A percentile compares a stretch with the other conserved stretches of the same genome.
Evolutionary conservation across 2,888 invertebrate genomes (phyloP).

Genomic region (Sesamia inferens): DNA sequence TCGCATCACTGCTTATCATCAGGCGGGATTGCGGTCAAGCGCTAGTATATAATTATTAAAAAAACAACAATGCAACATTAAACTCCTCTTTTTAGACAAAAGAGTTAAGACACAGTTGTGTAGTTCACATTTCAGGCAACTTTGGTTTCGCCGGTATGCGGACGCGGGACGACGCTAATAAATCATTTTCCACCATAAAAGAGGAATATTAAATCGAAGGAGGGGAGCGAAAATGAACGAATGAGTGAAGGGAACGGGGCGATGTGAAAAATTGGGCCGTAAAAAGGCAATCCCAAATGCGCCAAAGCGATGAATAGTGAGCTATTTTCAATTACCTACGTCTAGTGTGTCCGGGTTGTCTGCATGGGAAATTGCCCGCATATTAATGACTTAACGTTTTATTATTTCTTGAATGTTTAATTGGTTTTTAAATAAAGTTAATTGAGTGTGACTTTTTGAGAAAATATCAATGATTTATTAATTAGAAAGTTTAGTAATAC

Average conservation of each 20-base stretch:
- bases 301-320: constrained; percentile 78
- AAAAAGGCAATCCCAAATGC: constrained; percentile 83
- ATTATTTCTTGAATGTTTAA: constrained; percentile 23
- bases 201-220: constrained; percentile 85
- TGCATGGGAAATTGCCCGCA: constrained; percentile 31
- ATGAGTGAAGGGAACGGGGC: constrained; percentile 70
- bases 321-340: constrained; percentile 79
- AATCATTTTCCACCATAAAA: constrained; percentile 83
- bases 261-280: constrained; percentile 84
- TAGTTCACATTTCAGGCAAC: constrained; percentile 72
- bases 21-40: no score
- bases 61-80: constrained; percentile 13
- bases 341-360: constrained; percentile 55
- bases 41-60: no score
- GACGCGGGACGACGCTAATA: constrained; percentile 75
- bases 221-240: constrained; percentile 77
- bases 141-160: constrained; percentile 72
- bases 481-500: background rate
- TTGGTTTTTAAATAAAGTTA: constrained; percentile 20
- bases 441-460: background rate
- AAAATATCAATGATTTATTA: background rate
- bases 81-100: constrained; percentile 22
- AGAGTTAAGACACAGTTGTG: constrained; percentile 40
- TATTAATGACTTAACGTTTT: constrained; percentile 33
- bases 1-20: no score